Evolutionary conservation across 2,888 invertebrate species (phyloP).

Genomic region (Nymphalis c-album): DNA sequence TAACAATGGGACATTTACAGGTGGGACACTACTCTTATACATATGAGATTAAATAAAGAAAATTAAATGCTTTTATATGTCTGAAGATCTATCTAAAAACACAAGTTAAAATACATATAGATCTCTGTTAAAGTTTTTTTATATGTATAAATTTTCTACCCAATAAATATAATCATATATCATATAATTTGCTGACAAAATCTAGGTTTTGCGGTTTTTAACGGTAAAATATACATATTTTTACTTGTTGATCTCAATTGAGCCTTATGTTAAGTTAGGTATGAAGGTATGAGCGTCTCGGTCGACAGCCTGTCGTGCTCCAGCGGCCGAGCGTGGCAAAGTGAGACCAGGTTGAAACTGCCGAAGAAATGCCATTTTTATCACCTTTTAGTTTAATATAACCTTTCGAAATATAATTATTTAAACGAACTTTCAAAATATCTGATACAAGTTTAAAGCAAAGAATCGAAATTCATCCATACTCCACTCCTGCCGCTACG

Average conservation of each 20-base stretch:
- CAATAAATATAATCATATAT: background rate
- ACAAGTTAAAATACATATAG: too few relatives aligned
- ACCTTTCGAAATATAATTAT: too few relatives aligned
- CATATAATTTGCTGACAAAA: background rate
- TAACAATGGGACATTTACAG: too few relatives aligned
- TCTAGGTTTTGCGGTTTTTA: constrained; percentile 3
- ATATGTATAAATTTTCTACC: background rate
- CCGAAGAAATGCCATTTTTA: constrained; percentile 13
- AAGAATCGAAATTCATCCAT: too few relatives aligned
- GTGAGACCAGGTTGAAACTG: constrained; percentile 19
- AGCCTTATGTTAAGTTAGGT: constrained; percentile 34
- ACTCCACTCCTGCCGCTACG: too few relatives aligned
- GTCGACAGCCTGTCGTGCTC: constrained; percentile 56
- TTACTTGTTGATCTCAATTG: constrained; percentile 7
- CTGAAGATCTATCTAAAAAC: too few relatives aligned
- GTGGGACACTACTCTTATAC: too few relatives aligned
- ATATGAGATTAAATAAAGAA: too few relatives aligned
- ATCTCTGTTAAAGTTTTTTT: too few relatives aligned
- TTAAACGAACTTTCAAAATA: background rate
- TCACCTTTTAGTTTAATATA: constrained; percentile 5
- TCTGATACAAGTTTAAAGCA: too few relatives aligned
- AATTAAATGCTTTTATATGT: too few relatives aligned
- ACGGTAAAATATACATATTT: constrained; percentile 9
- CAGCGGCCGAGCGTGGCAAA: constrained; percentile 57
- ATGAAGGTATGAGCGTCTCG: constrained; percentile 48